Base-by-base conservation (phyloP, 2,113 vertebrate genomes). In the Probosciger aterrimus region DNA sequence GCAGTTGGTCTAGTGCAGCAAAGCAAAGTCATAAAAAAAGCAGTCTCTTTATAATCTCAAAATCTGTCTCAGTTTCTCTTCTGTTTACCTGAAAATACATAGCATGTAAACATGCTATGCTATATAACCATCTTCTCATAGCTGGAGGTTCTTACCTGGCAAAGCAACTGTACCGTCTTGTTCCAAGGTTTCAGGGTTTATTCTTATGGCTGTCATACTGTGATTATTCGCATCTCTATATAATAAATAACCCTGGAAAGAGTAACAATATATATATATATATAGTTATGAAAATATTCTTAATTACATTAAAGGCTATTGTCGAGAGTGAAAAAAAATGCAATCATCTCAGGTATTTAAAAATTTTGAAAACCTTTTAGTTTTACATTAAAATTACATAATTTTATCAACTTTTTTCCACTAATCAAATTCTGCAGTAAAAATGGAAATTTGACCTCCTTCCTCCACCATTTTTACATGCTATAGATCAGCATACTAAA, bases 181-280 rank as follows among this genome's bases (percentile, higher is more conserved):
- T 89, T 99, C 99, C 98, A 99, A 95, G 84, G 99, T 99, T 98
- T 99, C 99, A 67, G 99, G 99, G 97, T 99, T 99, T 98, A 99
- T 99, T 98, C 99, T 99, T 97, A 99, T 82, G 82, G 99, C 99
- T 67, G 99, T 98, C 98, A 99, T 98, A 95, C 98, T 99, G 97
- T 99, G 99, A 98, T 98, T 99, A 98, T 98, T 99, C n/a, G 97
- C 97, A 97, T 99, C 99, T 97, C 98, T 98, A 96, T 99, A 99
- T 85, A 99, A 98, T 98, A 99, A 98, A 97, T 98, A 99, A 88
- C 99, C 99, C 99, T 99, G 95, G 59, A 49, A 96, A 96, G 23
- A 88, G 37, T 24, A 94, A 85, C 18, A 87, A 84, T 10, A 85
- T 7, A 74, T 30, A 84, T 10, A 85, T 7, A 74, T 30, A 47